Evolutionary conservation across 2,797 vertebrate genomes (phyloP), one percentile per base, ranked within the genome.

Genomic region (Coracias cyanogaster): DNA sequence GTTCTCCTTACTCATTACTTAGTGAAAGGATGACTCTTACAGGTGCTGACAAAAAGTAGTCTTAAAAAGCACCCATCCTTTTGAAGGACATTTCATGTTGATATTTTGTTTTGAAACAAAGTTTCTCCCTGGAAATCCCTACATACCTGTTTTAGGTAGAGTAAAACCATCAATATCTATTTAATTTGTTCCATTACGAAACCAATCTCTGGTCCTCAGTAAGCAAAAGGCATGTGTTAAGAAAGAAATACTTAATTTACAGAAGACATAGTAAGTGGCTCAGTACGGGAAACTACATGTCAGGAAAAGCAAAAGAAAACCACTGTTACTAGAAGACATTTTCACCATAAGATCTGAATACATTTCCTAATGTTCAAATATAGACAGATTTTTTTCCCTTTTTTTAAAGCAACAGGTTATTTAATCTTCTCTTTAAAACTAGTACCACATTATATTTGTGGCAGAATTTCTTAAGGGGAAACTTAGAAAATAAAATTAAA

Each of bases 381-480:
- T 0, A 45, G 28, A 29, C 11, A 16, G 2, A 12, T 11, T 57
- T 31, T 3, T 2, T 0, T 4, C 5, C 3, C 2, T 15, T 25
- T 57, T n/a, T 25, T 46, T 58, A 93, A 62, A 70, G 41, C 54
- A 58, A 41, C 7, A 57, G 4, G 54, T 64, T 46, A 55, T 57
- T 77, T 82, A 72, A 41, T 37, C 14, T 48, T 35, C 16, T 10
- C 17, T 82, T 82, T 49, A 60, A 77, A 90, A 83, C 45, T 10
- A 57, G 6, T n/a, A 7, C 1, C 28, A 48, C 4, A 10, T 48
- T 39, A 9, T 5, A 37, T 39, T 43, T 39, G 22, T 70, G 35
- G 70, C 10, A 67, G 25, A 82, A 67, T 26, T 83, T 78, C 48
- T 43, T 54, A 52, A 58, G 5, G 26, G 29, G 69, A 88, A 87